A percentile compares a stretch with the other conserved stretches of the same genome.
Evolutionary conservation across 2,888 invertebrate genomes (phyloP).

Genomic region (Rotaria macrura): DNA sequence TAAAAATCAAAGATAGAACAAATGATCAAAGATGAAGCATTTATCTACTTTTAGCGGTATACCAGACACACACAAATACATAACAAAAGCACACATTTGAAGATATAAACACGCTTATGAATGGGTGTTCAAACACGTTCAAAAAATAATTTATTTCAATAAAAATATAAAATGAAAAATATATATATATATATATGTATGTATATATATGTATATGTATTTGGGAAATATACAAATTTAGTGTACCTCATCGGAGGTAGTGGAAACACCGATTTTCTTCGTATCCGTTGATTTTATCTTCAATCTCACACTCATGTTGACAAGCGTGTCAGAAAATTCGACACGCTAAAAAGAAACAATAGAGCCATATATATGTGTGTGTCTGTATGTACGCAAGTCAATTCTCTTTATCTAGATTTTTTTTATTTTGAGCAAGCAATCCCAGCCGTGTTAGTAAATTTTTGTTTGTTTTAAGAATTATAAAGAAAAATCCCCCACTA

Average conservation of each 20-base stretch:
- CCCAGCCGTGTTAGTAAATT: neutral
- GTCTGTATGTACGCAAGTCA: neutral
- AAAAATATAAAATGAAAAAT: neutral
- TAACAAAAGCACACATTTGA: neutral
- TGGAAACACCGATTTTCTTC: neutral
- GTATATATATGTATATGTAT: too few relatives aligned
- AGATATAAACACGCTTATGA: neutral
- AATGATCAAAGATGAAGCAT: neutral
- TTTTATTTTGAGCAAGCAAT: neutral
- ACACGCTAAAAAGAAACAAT: slow-evolving; percentile 15
- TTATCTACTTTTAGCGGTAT: neutral
- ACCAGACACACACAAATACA: slow-evolving; percentile 3
- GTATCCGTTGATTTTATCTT: slow-evolving; percentile 2
- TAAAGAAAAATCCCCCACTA: neutral
- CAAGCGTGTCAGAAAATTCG: neutral
- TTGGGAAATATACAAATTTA: neutral
- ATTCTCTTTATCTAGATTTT: neutral
- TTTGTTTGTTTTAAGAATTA: neutral
- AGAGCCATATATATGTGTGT: neutral
- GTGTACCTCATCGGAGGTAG: neutral
- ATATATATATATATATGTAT: too few relatives aligned
- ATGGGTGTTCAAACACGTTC: neutral
- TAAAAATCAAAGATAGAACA: neutral
- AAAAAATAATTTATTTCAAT: neutral
- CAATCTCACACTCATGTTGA: slow-evolving; percentile 5